A percentile compares a stretch with the other conserved stretches of the same genome.
Conservation (phyloP, 2,113 vertebrate species). For the Pontoporia blainvillei region DNA sequence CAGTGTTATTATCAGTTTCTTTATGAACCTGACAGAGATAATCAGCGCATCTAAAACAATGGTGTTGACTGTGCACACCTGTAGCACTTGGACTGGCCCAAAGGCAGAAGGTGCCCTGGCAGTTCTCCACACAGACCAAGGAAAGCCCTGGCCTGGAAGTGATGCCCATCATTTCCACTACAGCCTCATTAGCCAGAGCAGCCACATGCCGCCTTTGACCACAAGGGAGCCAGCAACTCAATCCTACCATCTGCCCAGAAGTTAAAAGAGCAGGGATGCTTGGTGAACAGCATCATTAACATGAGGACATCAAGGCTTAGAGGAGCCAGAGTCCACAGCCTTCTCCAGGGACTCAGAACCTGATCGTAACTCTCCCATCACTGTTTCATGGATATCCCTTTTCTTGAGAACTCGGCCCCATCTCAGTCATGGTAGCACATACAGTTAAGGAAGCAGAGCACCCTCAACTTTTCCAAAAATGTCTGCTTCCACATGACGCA, state of each 20-base stretch:
- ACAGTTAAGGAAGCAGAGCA: neutral
- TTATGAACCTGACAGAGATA: neutral
- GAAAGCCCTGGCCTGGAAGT: neutral
- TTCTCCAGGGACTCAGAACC: neutral
- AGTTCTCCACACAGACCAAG: rapidly evolving
- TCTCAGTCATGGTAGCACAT: neutral
- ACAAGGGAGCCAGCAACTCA: too few relatives aligned
- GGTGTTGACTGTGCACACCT: neutral
- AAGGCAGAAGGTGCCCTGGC: neutral
- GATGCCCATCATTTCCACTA: neutral
- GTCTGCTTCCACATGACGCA: neutral
- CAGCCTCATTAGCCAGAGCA: neutral
- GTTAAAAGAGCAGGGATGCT: neutral
- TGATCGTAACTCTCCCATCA: neutral
- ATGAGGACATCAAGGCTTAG: neutral
- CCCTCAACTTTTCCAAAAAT: neutral
- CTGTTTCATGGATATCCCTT: neutral
- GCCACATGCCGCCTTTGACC: neutral
- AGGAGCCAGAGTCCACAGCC: too few relatives aligned
- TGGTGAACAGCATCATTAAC: neutral
- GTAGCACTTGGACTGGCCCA: neutral
- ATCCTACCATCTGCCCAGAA: neutral
- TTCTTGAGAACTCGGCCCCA: rapidly evolving
- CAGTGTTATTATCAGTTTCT: neutral
- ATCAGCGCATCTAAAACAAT: neutral